phyloP scores from a whole-genome alignment of 2,113 vertebrate genomes.

The Nettapus auritus region DNA sequence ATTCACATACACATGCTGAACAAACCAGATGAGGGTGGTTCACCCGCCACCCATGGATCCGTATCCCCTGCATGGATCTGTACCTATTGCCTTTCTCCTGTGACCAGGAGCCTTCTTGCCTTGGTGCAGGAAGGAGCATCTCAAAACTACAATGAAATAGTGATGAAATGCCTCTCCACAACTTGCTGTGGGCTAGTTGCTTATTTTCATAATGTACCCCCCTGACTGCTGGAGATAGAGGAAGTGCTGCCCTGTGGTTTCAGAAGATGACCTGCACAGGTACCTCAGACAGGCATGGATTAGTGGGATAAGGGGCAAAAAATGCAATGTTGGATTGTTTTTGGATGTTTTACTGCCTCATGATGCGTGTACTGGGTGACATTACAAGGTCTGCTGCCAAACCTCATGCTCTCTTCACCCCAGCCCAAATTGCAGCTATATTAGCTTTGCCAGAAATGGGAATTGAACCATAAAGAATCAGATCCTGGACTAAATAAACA shows the following conservation, averaged over 20 bases:
- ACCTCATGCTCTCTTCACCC: not conserved
- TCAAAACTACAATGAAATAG: not conserved
- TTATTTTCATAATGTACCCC: not conserved
- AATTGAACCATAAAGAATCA: not conserved
- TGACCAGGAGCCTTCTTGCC: not conserved
- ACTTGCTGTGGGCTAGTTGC: not conserved
- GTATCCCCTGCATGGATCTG: no score
- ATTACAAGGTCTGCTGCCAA: not conserved
- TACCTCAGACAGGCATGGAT: not conserved
- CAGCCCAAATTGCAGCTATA: not conserved
- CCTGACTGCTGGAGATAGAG: not conserved
- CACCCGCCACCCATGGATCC: not conserved
- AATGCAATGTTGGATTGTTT: not conserved
- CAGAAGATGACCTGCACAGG: not conserved
- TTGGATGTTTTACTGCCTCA: not conserved
- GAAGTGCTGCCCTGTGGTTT: not conserved
- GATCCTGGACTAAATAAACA: not conserved
- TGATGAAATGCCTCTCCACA: not conserved
- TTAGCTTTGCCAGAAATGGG: not conserved
- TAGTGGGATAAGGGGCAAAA: not conserved
- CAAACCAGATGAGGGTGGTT: not conserved
- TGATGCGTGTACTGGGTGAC: accelerated
- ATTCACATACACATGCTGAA: conserved; percentile 1
- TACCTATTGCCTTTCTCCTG: not conserved
- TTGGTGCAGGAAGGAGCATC: not conserved